A percentile compares a stretch with the other conserved stretches of the same genome.
phyloP scores from a whole-genome alignment of 2,888 invertebrate genomes.

The Spodoptera picta region DNA sequence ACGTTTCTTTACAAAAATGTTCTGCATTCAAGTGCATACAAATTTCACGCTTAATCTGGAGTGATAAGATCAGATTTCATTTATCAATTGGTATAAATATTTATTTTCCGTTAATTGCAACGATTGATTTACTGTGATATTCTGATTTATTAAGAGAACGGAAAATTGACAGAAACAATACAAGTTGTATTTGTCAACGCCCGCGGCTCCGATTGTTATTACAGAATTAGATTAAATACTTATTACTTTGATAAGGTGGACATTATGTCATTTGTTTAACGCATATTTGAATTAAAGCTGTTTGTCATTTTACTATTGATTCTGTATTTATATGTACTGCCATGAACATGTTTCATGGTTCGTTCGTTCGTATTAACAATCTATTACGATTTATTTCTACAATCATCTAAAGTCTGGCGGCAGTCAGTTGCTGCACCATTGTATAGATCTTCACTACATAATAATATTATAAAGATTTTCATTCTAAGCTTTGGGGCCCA shows the following conservation, averaged over 20 bases:
- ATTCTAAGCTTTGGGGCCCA: too few species aligned
- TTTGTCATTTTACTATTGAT: too few species aligned
- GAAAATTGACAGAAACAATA: slow-evolving; percentile 45
- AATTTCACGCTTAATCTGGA: slow-evolving; percentile 2
- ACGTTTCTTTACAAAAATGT: too few species aligned
- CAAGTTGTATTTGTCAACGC: slow-evolving; percentile 44
- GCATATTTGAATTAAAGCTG: slow-evolving; percentile 19
- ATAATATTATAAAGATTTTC: too few species aligned
- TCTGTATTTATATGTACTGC: too few species aligned
- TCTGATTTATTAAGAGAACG: slow-evolving; percentile 56
- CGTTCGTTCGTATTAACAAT: too few species aligned
- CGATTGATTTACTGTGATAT: slow-evolving; percentile 26
- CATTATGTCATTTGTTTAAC: slow-evolving; percentile 40
- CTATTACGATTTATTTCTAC: too few species aligned
- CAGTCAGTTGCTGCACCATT: too few species aligned
- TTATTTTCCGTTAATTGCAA: slow-evolving; percentile 48
- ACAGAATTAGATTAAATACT: slow-evolving; percentile 53
- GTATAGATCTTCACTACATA: too few species aligned
- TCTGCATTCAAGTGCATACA: too few species aligned
- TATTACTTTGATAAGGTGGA: slow-evolving; percentile 39
- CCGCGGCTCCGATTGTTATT: slow-evolving; percentile 40
- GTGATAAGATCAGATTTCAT: not conserved
- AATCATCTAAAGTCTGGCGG: too few species aligned
- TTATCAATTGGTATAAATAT: slow-evolving; percentile 18
- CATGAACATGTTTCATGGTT: too few species aligned